Conservation (phyloP, 2,888 invertebrate genomes). For the Patella caerulea region DNA sequence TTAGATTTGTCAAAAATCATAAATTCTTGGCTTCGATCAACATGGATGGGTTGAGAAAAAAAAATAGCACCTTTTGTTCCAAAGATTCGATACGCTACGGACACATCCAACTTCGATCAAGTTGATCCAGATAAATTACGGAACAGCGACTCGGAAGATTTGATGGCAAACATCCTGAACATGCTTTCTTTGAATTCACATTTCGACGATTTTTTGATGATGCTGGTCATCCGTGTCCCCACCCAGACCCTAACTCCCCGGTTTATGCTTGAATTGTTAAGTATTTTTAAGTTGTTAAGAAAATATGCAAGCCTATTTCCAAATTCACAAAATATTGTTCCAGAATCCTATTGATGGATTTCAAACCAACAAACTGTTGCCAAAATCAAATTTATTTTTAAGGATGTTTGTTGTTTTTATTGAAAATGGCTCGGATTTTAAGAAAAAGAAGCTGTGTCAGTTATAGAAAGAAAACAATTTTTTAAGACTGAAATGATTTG, state of each 20-base stretch:
- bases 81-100: conserved; percentile 92
- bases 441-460: too few relatives aligned
- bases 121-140: conserved; percentile 67
- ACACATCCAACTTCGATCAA: conserved; percentile 96
- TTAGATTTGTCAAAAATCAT: conserved; percentile 83
- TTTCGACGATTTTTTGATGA: conserved; percentile 96
- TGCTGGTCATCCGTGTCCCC: conserved; percentile 65
- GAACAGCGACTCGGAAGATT: conserved; percentile 55
- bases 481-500: background rate
- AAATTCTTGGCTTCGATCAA: conserved; percentile 90
- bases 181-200: conserved; percentile 99
- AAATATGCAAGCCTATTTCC: too few relatives aligned
- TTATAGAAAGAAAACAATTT: background rate
- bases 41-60: conserved; percentile 86
- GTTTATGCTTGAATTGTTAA: conserved; percentile 49
- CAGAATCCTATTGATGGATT: too few relatives aligned
- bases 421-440: too few relatives aligned
- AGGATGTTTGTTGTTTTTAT: too few relatives aligned
- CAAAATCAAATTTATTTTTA: background rate
- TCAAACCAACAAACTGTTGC: background rate
- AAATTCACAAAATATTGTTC: too few relatives aligned
- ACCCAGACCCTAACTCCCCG: conserved; percentile 47
- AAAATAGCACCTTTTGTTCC: conserved; percentile 95
- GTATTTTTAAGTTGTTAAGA: too few relatives aligned
- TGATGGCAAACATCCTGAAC: conserved; percentile 79